Base-by-base conservation (phyloP, 2,797 vertebrate species). In the Lagorchestes hirsutus region DNA sequence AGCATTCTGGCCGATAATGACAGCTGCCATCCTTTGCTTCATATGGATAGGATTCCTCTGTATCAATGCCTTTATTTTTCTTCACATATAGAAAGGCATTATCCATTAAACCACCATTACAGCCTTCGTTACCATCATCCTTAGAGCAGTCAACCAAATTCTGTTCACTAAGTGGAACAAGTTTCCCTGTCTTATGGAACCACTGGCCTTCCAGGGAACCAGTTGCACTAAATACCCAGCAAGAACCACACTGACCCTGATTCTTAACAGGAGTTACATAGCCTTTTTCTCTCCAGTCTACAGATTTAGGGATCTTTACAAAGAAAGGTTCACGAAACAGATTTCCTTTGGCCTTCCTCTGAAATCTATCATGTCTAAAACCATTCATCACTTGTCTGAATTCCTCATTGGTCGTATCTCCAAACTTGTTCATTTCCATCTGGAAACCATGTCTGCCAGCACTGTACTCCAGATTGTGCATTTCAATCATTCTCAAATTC, bases 201-300 rank as follows among this genome's bases (percentile, higher is more conserved):
- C 98, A 97, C 97, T 99, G 99, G 46, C 99, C 99, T 99, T 99
- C 99, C 95, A 99, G 98, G 58, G 99, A 99, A 2, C 99, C 99
- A 0, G 99, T 99, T 90, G 99, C 98, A 96, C 99, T 99, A 98
- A 99, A 99, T 57, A 99, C 99, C 99, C 99, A 99, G 98, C 99
- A 99, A 55, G 99, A 99, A 28, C 99, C 99, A 96, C 99, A 99
- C 0, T 98, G 97, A 96, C 99, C 99, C 99, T 99, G 99, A 95
- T 99, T 98, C 97, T 99, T 99, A n/a, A 99, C 99, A 0, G 99
- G 99, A 54, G 99, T 99, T 90, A 99, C 99, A 18, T 99, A 99
- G 96, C 99, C 99, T 29, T 99, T 98, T 0, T 99, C 98, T 95
- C 99, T 99, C 99, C 99, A 99, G 95, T 99, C 99, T 94, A 99